Percentiles rank a stretch among this genome's conserved stretches.
Conservation (phyloP, 2,797 vertebrate genomes). For the Enteromius afrohamiltoni region DNA sequence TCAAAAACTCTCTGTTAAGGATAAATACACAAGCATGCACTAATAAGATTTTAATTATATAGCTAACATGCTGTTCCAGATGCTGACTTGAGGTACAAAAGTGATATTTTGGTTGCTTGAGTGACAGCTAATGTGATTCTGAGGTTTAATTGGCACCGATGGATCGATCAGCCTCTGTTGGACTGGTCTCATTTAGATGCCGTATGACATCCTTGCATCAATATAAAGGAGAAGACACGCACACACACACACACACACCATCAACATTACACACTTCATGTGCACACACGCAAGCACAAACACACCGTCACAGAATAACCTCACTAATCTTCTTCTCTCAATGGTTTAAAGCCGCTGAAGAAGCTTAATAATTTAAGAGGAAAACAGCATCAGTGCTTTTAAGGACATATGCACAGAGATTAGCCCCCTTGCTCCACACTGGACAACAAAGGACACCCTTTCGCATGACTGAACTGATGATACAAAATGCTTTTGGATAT, state of each 20-base stretch:
- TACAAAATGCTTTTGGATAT: slow-evolving; percentile 16
- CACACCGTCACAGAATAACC: slow-evolving; percentile 75
- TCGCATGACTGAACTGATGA: background rate
- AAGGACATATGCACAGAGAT: slow-evolving; percentile 77
- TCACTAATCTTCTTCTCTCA: slow-evolving; percentile 79
- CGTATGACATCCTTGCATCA: slow-evolving; percentile 11
- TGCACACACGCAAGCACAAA: slow-evolving; percentile 41
- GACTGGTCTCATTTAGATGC: background rate
- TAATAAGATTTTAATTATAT: background rate
- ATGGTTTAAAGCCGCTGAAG: slow-evolving; percentile 76
- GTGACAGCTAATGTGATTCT: background rate
- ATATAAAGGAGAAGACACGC: background rate
- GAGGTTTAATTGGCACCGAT: slow-evolving; percentile 16
- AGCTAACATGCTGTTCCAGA: background rate
- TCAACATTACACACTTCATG: slow-evolving; percentile 30
- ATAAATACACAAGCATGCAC: background rate
- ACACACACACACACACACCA: background rate
- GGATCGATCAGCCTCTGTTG: slow-evolving; percentile 11
- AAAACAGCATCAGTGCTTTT: slow-evolving; percentile 77
- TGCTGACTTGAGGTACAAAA: background rate
- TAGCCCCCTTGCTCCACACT: slow-evolving; percentile 55
- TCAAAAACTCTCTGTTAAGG: background rate
- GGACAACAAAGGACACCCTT: slow-evolving; percentile 38
- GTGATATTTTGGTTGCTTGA: background rate
- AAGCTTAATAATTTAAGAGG: slow-evolving; percentile 80